A percentile compares a stretch with the other conserved stretches of the same genome.
These are phyloP conservation scores for Sinella curviseta DNA, from an alignment of 1,140 invertebrate genomes.

Conservation along the genomic window DNA sequence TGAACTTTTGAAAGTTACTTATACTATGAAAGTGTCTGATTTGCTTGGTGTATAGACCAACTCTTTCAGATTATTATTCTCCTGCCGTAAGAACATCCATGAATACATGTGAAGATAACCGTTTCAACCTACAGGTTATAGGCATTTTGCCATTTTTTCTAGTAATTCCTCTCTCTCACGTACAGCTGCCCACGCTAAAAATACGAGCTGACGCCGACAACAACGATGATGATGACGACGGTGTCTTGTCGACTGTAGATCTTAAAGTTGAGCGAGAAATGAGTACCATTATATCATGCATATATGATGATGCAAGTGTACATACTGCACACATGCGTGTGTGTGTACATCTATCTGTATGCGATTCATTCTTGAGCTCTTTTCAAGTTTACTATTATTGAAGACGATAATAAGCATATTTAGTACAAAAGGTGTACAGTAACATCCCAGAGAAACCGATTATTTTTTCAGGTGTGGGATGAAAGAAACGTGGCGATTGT, in stretches of 20 bases:
- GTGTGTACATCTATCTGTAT: no score
- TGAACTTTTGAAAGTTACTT: no score
- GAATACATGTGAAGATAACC: not conserved
- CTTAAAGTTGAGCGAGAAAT: not conserved
- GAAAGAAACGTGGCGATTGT: not conserved
- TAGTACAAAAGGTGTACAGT: not conserved
- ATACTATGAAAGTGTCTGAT: no score
- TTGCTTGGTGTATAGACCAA: no score
- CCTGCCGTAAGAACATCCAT: no score
- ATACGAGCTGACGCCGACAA: slow-evolving; percentile 43
- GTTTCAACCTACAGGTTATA: slow-evolving; percentile 18
- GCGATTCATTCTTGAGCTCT: not conserved
- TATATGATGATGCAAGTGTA: no score
- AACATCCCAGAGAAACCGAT: not conserved
- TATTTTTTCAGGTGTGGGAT: not conserved
- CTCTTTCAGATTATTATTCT: no score
- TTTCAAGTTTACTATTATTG: not conserved
- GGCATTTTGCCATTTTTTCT: slow-evolving; percentile 17
- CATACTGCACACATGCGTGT: no score
- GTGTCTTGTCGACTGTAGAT: not conserved
- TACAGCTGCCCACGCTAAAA: slow-evolving; percentile 43
- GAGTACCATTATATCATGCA: no score
- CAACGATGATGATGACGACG: not conserved
- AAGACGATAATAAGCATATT: not conserved
- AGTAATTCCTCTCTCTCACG: not conserved